Conservation (phyloP, 2,113 vertebrate species). For the Datnioides undecimradiatus region DNA sequence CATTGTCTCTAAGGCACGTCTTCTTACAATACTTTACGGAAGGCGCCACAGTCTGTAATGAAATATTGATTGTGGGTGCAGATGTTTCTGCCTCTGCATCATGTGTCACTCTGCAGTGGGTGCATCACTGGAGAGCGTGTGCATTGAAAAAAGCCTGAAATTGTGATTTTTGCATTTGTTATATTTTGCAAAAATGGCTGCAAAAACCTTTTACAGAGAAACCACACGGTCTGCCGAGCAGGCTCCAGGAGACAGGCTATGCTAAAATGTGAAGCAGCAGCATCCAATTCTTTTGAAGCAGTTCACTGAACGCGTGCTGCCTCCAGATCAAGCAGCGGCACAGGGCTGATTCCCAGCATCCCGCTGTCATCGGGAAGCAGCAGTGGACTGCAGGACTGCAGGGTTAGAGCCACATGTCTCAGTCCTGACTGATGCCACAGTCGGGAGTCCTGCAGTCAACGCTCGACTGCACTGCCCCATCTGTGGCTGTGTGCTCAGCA, state of each 20-base stretch:
- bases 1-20: conserved; percentile 26
- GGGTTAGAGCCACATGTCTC: conserved; percentile 8
- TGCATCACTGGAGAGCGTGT: neutral
- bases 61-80: conserved; percentile 73
- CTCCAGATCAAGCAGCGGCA: neutral
- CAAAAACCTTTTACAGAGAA: too few species aligned
- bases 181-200: neutral
- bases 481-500: neutral
- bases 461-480: neutral
- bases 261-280: neutral
- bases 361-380: conserved; percentile 9
- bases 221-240: neutral
- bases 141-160: neutral
- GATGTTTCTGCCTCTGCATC: conserved; percentile 55
- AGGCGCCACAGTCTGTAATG: conserved; percentile 51
- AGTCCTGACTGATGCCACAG: conserved; percentile 14
- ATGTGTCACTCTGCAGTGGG: conserved; percentile 28
- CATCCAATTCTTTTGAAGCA: neutral
- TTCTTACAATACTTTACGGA: conserved; percentile 10
- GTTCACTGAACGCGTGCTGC: conserved; percentile 5
- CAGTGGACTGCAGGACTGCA: conserved; percentile 20
- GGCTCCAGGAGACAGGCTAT: neutral
- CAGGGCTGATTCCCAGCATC: neutral
- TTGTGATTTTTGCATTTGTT: neutral
- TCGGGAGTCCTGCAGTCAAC: conserved; percentile 7